Evolutionary conservation across 2,888 invertebrate genomes (phyloP).

Genomic region (Melanargia galathea): DNA sequence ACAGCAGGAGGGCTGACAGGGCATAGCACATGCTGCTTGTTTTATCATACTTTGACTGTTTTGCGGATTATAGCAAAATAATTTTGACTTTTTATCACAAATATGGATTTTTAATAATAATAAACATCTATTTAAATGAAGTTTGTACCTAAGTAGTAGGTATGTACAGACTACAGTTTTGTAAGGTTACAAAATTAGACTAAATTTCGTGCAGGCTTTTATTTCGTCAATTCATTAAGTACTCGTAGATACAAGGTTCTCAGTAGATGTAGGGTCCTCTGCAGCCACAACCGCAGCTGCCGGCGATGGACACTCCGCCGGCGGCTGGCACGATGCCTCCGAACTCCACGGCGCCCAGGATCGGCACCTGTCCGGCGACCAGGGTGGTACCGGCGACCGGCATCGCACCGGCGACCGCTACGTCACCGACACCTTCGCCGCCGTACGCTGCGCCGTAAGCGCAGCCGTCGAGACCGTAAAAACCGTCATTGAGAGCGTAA

Average conservation of each 20-base stretch:
- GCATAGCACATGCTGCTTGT: no score
- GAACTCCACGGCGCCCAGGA: slow-evolving; percentile 49
- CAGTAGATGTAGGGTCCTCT: slow-evolving; percentile 44
- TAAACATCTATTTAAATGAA: no score
- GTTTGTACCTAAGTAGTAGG: no score
- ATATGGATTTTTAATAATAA: no score
- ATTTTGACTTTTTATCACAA: no score
- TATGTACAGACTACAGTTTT: no score
- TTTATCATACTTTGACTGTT: no score
- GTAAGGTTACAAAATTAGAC: no score
- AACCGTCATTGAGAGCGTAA: background rate
- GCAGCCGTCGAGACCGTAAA: background rate
- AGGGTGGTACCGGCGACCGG: slow-evolving; percentile 47
- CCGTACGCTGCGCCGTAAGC: slow-evolving; percentile 37
- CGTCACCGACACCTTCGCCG: slow-evolving; percentile 44
- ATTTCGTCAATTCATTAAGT: background rate
- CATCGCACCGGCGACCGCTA: slow-evolving; percentile 45
- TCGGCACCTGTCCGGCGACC: slow-evolving; percentile 46
- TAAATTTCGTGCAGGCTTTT: background rate
- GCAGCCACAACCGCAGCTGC: slow-evolving; percentile 31
- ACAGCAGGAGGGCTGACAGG: no score
- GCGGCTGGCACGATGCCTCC: slow-evolving; percentile 45
- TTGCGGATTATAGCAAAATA: no score
- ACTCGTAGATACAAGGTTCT: slow-evolving; percentile 7
- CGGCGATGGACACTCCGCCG: slow-evolving; percentile 45